These are phyloP conservation scores for Chiroxiphia lanceolata DNA, from an alignment of 2,797 vertebrate genomes.

Conservation along the genomic window DNA sequence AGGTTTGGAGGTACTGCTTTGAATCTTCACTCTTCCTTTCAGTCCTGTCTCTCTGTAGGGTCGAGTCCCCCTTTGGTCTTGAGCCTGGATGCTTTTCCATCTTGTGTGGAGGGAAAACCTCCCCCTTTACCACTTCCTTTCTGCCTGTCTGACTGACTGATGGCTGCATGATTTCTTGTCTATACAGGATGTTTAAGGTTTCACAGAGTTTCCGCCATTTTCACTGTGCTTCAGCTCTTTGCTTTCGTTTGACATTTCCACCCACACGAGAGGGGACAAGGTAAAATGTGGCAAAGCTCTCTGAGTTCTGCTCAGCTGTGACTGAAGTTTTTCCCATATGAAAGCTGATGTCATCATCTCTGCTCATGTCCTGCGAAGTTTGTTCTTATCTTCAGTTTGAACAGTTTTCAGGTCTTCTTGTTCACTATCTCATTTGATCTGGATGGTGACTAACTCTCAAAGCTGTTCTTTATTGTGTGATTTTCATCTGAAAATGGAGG, in stretches of 20 bases:
- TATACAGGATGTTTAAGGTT: background rate
- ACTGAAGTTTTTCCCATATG: background rate
- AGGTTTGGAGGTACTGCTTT: background rate
- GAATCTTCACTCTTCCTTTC: background rate
- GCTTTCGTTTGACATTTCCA: background rate
- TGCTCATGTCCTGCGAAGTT: background rate
- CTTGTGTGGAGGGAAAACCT: background rate
- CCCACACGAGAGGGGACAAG: background rate
- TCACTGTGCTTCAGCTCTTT: background rate
- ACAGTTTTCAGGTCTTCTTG: background rate
- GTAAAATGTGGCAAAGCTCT: background rate
- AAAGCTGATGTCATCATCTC: background rate
- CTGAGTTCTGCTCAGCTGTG: background rate
- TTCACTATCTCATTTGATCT: background rate
- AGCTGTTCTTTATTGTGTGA: background rate
- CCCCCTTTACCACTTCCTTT: background rate
- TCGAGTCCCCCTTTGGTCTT: background rate
- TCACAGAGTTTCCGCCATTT: conserved; percentile 10
- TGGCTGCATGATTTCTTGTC: background rate
- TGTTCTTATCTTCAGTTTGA: background rate
- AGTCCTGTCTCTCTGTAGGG: background rate
- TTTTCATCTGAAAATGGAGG: background rate
- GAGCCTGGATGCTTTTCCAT: background rate
- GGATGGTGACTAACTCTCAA: background rate
- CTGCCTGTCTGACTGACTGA: background rate